Evolutionary conservation across 2,113 vertebrate genomes (phyloP).

Genomic region (mouse (Mus musculus)): GRCm39 chr12:25844501-25845000

Average conservation of each 20-base stretch:
- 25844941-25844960: not conserved
- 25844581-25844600: not conserved
- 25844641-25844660: not conserved
- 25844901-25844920: not conserved
- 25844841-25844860: not conserved
- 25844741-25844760: not conserved
- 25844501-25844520: not conserved
- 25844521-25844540: not conserved
- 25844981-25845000: not conserved
- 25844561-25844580: not conserved
- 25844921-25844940: not conserved
- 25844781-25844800: not conserved
- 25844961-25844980: not conserved
- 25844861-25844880: not conserved
- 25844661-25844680: not conserved
- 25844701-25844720: not conserved
- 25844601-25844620: not conserved
- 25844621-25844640: not conserved
- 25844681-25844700: not conserved
- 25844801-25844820: not conserved
- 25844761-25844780: not conserved
- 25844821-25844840: not conserved
- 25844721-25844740: slow-evolving; percentile 2
- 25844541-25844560: not conserved
- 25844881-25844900: not conserved